Evolutionary conservation across 2,888 invertebrate genomes (phyloP), one percentile per base, ranked within the genome.

Genomic region (Leptinotarsa haldemani): DNA sequence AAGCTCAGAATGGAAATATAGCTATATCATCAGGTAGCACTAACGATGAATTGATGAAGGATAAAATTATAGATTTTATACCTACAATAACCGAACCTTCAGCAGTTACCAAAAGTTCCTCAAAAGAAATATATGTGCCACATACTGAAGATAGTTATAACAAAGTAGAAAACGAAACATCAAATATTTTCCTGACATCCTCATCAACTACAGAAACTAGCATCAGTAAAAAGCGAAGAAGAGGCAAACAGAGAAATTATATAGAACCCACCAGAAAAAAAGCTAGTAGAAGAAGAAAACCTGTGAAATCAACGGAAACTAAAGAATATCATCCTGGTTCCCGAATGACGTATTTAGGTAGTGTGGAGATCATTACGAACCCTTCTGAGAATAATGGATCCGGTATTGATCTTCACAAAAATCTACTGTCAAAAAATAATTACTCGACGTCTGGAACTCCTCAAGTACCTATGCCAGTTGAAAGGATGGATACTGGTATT

Each of bases 221-320:
- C 52, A 71, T 64, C 53, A 65, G 40, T 30, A 65, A 18, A 68
- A 71, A 67, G n/a, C 52, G 70, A 56, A 69, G 78, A 47, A 77
- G 78, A 64, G 75, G 77, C 7, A 77, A 70, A 67, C 67, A 56
- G 15, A 75, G 71, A 40, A 70, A 61, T 16, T 56, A 52, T 18
- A 52, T 58, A 4, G 70, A 70, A 50, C 13, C 68, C 7, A 73
- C 58, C 48, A 69, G 67, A 66, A 72, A 67, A 25, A 70, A 53
- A n/a, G 4, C 16, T n/a, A 58, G 48, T 22, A 74, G 68, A 16
- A 68, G 67, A 40, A 70, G 67, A 13, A 69, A 46, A 18, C 18
- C 71, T 2, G 18, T 25, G 3, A 74, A 58, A 48, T 61, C 71
- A 7, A 61, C 58, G 30, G 65, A 71, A 61, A 20, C 22, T 13